Base-by-base conservation (phyloP, 2,888 invertebrate species). In the Athrips mouffetella region DNA sequence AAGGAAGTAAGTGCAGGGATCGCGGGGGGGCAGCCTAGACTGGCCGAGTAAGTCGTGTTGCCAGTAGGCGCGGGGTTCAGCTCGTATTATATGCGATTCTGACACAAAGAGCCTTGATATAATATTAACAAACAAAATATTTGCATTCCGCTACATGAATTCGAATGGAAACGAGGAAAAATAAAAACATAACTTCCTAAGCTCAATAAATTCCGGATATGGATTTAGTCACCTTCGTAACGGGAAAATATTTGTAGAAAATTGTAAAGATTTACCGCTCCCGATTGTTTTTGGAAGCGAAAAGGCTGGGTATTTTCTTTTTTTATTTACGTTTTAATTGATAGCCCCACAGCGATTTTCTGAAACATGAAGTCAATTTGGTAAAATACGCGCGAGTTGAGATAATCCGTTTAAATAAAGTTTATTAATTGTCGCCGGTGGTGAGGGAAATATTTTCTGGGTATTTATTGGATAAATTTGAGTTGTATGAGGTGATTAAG, bases 51-150 rank as follows among this genome's bases (percentile, higher is more conserved):
- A 60, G 65, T 65, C 58, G 61, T 63, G 56, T 62, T 56, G 64
- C 55, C 62, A 56, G 66, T 67, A 68, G 67, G 67, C 67, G 61
- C 63, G 63, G 65, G 63, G 63, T 70, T 68, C 62, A 61, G 55
- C 60, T 61, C 58, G 62, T 73, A 73, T 74, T 73, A 68, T 73
- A 65, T 66, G 63, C 65, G 64, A 70, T 69, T 67, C 67, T 71
- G 67, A 68, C 69, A 71, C 63, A 73, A 67, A 63, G 65, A 63
- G 61, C 60, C 53, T 59, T 65, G 62, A 67, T 70, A 74, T 70
- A 68, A 73, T 73, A 71, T 71, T 67, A 69, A 68, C 65, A 65
- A 68, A 67, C 63, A 69, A 68, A 72, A 65, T 72, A 67, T 73
- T 71, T 63, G 59, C 57, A 57, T 64, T 63, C 45, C 52, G 58